These are phyloP conservation scores for Stratiomys singularior DNA, from an alignment of 2,888 invertebrate species.

Conservation along the genomic window DNA sequence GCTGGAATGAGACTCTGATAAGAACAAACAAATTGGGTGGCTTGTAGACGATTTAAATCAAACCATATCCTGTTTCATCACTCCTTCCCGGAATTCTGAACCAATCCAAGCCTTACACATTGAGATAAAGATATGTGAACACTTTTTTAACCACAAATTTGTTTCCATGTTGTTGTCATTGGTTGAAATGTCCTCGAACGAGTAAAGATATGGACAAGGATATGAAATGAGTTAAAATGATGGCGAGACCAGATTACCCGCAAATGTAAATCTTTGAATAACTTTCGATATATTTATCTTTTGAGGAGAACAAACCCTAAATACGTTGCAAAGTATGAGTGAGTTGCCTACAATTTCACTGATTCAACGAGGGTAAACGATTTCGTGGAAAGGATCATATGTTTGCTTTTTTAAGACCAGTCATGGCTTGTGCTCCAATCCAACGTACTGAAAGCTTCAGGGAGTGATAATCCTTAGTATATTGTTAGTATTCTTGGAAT, in stretches of 20 bases:
- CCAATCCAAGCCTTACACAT: background rate
- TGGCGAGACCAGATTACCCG: slow-evolving; percentile 23
- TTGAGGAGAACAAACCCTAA: too few relatives aligned
- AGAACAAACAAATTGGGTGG: background rate
- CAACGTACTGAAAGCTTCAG: too few relatives aligned
- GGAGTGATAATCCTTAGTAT: too few relatives aligned
- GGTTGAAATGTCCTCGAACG: background rate
- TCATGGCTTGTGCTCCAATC: too few relatives aligned
- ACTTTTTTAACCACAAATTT: slow-evolving; percentile 24
- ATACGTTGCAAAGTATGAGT: too few relatives aligned
- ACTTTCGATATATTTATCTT: too few relatives aligned
- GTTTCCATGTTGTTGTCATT: background rate
- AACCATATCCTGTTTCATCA: background rate
- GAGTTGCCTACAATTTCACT: too few relatives aligned
- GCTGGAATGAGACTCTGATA: too few relatives aligned
- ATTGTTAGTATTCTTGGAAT: too few relatives aligned
- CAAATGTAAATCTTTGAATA: background rate
- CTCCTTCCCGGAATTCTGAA: background rate
- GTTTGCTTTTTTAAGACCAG: too few relatives aligned
- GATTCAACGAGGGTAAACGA: too few relatives aligned
- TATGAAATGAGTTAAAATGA: background rate
- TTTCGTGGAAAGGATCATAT: too few relatives aligned
- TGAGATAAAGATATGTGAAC: slow-evolving; percentile 28
- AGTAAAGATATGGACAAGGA: background rate
- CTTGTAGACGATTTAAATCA: slow-evolving; percentile 21